Evolutionary conservation across 2,888 invertebrate genomes (phyloP).

Genomic region (Lacanobia oleracea): DNA sequence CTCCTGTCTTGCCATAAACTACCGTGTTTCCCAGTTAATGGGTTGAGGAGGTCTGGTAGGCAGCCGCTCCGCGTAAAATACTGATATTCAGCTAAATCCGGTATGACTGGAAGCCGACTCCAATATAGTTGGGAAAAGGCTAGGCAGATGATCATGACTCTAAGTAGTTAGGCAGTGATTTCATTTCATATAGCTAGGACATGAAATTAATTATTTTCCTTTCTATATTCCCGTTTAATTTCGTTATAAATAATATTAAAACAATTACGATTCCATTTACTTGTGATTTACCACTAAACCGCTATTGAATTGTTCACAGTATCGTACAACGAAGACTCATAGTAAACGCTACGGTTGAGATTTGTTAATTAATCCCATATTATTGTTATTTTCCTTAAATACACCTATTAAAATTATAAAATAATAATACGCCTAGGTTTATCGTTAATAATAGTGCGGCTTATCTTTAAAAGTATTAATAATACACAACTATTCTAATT

Average conservation of each 20-base stretch:
- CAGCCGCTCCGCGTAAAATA: too few species aligned
- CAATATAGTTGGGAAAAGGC: too few species aligned
- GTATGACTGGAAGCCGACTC: too few species aligned
- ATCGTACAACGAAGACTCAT: background rate
- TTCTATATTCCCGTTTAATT: background rate
- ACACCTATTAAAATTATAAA: slow-evolving; percentile 29
- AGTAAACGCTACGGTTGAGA: slow-evolving; percentile 17
- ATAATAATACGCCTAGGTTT: slow-evolving; percentile 32
- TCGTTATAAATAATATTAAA: background rate
- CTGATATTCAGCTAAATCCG: too few species aligned
- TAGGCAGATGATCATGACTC: too few species aligned
- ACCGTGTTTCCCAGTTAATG: too few species aligned
- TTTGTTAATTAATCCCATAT: slow-evolving; percentile 43
- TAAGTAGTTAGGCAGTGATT: too few species aligned
- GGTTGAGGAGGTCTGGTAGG: too few species aligned
- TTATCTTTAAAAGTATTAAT: slow-evolving; percentile 15
- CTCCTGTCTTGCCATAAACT: too few species aligned
- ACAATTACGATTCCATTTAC: background rate
- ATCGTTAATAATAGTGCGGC: slow-evolving; percentile 2
- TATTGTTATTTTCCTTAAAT: slow-evolving; percentile 48
- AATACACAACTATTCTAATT: background rate
- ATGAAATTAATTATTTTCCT: background rate
- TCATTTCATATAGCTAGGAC: too few species aligned
- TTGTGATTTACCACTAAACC: slow-evolving; percentile 47
- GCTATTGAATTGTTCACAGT: slow-evolving; percentile 13